A percentile compares a stretch with the other conserved stretches of the same genome.
Evolutionary conservation across 2,888 invertebrate genomes (phyloP).

Genomic region (Chromoteleia sp.): DNA sequence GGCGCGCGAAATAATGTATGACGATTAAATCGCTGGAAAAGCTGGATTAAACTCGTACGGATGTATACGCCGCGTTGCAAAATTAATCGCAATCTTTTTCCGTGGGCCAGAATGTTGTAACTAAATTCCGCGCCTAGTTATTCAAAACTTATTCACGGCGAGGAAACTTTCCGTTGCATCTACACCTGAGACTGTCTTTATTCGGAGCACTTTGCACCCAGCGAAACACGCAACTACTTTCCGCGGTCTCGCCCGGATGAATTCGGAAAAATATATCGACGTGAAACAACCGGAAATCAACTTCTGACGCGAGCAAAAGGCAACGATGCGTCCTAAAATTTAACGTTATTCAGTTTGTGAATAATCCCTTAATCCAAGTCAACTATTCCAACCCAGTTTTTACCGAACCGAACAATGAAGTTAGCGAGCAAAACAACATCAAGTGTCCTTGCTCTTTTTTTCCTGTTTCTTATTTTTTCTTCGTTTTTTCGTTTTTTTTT

Average conservation of each 20-base stretch:
- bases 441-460: too few species aligned
- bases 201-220: background rate
- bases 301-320: constrained; percentile 33
- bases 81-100: background rate
- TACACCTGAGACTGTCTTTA: background rate
- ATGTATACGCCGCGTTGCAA: too few species aligned
- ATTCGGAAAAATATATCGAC: background rate
- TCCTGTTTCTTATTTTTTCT: too few species aligned
- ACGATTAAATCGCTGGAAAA: constrained; percentile 13
- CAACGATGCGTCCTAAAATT: constrained; percentile 33
- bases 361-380: constrained; percentile 62
- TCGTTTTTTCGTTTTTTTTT: too few species aligned
- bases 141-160: constrained; percentile 13
- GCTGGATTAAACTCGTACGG: constrained; percentile 8
- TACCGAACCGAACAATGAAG: constrained; percentile 34
- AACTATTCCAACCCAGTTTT: constrained; percentile 43
- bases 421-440: constrained; percentile 43
- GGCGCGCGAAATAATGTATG: constrained; percentile 25
- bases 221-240: too few species aligned
- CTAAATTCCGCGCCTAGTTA: background rate
- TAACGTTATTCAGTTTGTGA: constrained; percentile 58
- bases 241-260: too few species aligned
- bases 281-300: constrained; percentile 43
- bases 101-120: background rate
- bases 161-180: background rate